A percentile compares a stretch with the other conserved stretches of the same genome.
Conservation (phyloP, 2,888 invertebrate genomes). For the Melieria picta region DNA sequence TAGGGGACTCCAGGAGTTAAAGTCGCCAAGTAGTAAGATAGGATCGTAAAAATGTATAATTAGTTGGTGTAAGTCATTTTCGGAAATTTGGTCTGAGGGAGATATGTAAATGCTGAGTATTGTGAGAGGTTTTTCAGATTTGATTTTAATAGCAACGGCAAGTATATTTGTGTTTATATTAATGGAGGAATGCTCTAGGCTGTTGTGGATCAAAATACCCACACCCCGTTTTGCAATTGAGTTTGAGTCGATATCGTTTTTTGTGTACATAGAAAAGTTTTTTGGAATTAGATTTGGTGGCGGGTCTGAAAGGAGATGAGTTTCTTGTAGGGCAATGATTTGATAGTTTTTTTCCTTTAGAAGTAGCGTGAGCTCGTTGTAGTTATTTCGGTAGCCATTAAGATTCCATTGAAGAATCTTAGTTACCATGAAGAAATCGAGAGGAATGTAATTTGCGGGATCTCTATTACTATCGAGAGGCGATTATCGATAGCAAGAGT, state of each 20-base stretch:
- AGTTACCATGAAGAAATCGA: neutral
- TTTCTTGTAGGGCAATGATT: slow-evolving; percentile 2
- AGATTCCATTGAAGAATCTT: slow-evolving; percentile 17
- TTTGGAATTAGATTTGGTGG: slow-evolving; percentile 1
- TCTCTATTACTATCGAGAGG: neutral
- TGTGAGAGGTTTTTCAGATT: neutral
- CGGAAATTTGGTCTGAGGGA: no score
- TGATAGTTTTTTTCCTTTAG: neutral
- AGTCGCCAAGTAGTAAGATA: slow-evolving; percentile 6
- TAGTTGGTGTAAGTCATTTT: neutral
- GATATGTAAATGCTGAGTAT: neutral
- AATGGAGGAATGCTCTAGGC: neutral
- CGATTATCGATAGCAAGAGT: neutral
- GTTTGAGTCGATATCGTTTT: neutral
- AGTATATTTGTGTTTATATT: neutral
- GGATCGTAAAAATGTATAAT: neutral
- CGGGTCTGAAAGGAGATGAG: neutral
- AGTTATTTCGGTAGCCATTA: slow-evolving; percentile 9
- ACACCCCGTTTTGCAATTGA: neutral
- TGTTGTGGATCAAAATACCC: neutral
- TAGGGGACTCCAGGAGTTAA: slow-evolving; percentile 15
- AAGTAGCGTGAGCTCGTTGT: neutral
- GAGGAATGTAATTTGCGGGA: no score
- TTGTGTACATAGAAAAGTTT: neutral
- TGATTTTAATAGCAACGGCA: neutral